Evolutionary conservation across 2,797 vertebrate genomes (phyloP), one percentile per base, ranked within the genome.

Genomic region (Oreonectes daqikongensis): DNA sequence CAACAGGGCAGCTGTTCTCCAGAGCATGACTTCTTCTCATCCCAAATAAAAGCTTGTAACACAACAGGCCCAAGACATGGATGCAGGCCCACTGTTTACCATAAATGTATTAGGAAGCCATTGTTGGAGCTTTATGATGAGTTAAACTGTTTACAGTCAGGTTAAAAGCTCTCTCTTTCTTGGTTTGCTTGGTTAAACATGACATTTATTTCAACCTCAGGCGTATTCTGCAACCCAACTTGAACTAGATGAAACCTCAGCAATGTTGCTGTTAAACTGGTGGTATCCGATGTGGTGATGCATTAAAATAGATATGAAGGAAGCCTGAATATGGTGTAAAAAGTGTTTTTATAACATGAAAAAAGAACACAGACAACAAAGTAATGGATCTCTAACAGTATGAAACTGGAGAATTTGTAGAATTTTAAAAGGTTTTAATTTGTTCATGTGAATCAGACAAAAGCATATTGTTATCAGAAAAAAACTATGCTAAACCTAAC

Each of bases 11-110:
- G 83, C 81, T 84, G 83, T 60, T 74, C 69, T 82, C 48, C 66
- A 65, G 71, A 77, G 75, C 78, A 69, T 53, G 72, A 68, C 79
- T 73, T 79, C 69, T 81, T 73, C 61, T 84, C 72, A 67, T 73
- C 75, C 73, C 82, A 82, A 82, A 84, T 84, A 82, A 84, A 82
- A 69, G 50, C 69, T 78, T 71, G 64, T 59, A 68, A 75, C 75
- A 79, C 24, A 81, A 77, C 64, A 84, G 69, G 61, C 53, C 66
- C 69, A 68, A 59, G 55, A 73, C 79, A 79, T 79, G 81, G 57
- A 82, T 63, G 69, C 76, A 77, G 77, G 76, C 72, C 77, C 69
- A 71, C 75, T 81, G 76, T 84, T 84, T 84, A 82, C 79, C 83
- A 82, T 78, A 79, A 80, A 72, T 66, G 69, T 82, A 69, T 82